These are phyloP conservation scores for Polietes domitor DNA, from an alignment of 2,888 invertebrate species.

Conservation along the genomic window DNA sequence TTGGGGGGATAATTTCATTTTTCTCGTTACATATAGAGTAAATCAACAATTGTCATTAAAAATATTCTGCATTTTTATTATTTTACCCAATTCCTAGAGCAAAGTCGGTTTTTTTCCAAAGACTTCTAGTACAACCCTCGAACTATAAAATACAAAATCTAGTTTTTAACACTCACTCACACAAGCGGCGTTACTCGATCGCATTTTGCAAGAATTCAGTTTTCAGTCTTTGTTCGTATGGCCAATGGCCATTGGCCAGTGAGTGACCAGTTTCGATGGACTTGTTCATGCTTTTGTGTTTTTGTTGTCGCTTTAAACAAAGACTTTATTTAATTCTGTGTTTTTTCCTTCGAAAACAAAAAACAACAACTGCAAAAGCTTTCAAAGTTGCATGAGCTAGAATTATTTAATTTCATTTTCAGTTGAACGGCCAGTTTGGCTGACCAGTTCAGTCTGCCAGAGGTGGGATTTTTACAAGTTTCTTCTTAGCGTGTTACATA, in stretches of 20 bases:
- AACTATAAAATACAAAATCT: not conserved
- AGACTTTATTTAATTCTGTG: constrained; percentile 13
- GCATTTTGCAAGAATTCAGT: constrained; percentile 41
- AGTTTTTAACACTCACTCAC: not conserved
- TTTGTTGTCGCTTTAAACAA: constrained; percentile 40
- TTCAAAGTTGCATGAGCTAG: constrained; percentile 12
- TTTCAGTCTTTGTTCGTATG: constrained; percentile 42
- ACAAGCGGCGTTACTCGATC: not conserved
- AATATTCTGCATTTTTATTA: no score
- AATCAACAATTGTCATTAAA: no score
- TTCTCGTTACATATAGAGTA: no score
- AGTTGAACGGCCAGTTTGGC: not conserved
- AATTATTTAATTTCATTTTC: constrained; percentile 23
- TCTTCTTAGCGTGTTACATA: constrained; percentile 11
- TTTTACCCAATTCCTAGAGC: no score
- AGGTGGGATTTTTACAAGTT: constrained; percentile 8
- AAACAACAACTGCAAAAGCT: constrained; percentile 19
- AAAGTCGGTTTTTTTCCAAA: no score
- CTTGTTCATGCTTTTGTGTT: constrained; percentile 47
- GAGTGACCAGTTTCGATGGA: constrained; percentile 40
- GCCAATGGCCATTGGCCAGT: constrained; percentile 33
- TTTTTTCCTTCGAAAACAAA: not conserved
- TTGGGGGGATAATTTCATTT: no score
- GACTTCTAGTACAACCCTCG: not conserved
- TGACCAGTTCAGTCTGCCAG: not conserved